These are phyloP conservation scores for Scomber scombrus DNA, from an alignment of 2,113 vertebrate species.

Conservation along the genomic window DNA sequence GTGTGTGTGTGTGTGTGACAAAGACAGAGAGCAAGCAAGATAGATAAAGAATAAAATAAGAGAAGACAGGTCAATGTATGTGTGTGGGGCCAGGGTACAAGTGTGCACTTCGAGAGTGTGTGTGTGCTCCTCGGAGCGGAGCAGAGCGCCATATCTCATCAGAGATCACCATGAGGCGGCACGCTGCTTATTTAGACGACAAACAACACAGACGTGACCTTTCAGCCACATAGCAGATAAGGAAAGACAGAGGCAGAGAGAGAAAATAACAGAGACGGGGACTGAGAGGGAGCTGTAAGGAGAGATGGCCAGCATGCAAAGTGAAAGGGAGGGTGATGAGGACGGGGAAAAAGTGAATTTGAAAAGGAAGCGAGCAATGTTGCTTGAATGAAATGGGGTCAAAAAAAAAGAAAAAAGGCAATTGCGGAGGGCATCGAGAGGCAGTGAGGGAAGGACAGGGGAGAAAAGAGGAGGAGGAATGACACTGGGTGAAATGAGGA, in stretches of 20 bases:
- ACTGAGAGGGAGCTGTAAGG: constrained; percentile 9
- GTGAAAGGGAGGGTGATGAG: constrained; percentile 54
- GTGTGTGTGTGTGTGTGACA: constrained; percentile 31
- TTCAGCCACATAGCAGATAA: constrained; percentile 79
- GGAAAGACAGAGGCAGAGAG: constrained; percentile 58
- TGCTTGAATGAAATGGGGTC: constrained; percentile 31
- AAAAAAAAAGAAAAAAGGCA: constrained; percentile 5
- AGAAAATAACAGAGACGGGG: constrained; percentile 52
- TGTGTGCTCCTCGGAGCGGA: constrained; percentile 24
- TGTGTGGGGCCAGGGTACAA: constrained; percentile 21
- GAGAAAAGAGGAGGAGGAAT: constrained; percentile 16
- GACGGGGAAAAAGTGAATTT: constrained; percentile 52
- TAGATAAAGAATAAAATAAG: constrained; percentile 66
- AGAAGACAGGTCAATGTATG: constrained; percentile 57
- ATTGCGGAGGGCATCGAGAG: neutral
- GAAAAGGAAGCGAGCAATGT: constrained; percentile 47
- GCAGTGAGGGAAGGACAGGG: neutral
- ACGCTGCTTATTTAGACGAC: constrained; percentile 83
- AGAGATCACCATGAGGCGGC: constrained; percentile 75
- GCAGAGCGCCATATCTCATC: constrained; percentile 74
- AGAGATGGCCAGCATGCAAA: constrained; percentile 46
- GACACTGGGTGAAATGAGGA: neutral
- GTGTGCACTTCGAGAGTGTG: constrained; percentile 7
- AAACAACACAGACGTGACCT: constrained; percentile 87
- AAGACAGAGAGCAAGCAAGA: constrained; percentile 46